A percentile compares a stretch with the other conserved stretches of the same genome.
Conservation (phyloP, 2,113 vertebrate genomes). For the Corythaeola cristata region DNA sequence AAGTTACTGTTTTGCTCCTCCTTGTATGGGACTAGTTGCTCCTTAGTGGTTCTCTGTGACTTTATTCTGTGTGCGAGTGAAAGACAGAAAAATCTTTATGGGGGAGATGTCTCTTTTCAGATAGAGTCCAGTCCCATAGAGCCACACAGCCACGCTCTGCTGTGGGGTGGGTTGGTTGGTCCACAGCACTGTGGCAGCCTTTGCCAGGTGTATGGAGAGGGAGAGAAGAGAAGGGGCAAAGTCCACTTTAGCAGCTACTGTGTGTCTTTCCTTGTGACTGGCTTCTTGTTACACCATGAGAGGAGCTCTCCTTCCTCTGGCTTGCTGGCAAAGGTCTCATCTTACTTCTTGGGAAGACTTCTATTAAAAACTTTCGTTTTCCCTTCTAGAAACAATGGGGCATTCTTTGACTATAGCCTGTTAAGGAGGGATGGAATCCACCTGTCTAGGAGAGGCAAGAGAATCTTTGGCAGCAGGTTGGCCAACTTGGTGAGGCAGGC, state of each 20-base stretch:
- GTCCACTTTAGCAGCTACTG: fast-evolving
- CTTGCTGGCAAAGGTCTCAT: background rate
- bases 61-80: background rate
- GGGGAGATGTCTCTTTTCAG: background rate
- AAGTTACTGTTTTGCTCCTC: background rate
- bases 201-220: background rate
- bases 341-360: background rate
- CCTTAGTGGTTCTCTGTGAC: background rate
- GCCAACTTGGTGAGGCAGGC: no score
- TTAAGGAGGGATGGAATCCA: no score
- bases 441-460: no score
- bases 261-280: background rate
- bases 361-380: background rate
- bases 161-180: fast-evolving
- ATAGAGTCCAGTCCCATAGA: background rate
- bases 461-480: no score
- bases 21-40: background rate
- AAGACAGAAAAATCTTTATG: background rate
- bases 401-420: no score
- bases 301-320: background rate
- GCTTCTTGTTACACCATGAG: background rate
- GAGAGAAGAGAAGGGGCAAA: background rate
- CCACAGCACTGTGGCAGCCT: background rate
- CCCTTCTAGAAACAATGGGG: background rate
- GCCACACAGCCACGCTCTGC: fast-evolving